Percentiles rank a stretch among this genome's conserved stretches.
Evolutionary conservation across 2,888 invertebrate species (phyloP).

Genomic region (Campopleginae sp.): DNA sequence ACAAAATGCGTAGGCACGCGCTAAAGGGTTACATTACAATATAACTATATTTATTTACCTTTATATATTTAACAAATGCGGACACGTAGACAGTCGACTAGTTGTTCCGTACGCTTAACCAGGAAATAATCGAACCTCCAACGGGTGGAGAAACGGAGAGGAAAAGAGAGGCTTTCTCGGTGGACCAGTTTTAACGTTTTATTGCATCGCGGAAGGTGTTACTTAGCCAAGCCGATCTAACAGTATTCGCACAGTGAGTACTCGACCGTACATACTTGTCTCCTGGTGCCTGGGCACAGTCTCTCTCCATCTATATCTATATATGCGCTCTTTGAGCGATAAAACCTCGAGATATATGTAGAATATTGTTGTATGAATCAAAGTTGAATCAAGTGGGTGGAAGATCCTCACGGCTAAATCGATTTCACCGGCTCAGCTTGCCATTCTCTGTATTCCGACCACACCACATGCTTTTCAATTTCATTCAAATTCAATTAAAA

Average conservation of each 20-base stretch:
- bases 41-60: conserved; percentile 14
- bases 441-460: not conserved
- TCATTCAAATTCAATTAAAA: not conserved
- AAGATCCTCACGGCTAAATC: conserved; percentile 52
- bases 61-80: not conserved
- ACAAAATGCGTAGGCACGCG: conserved; percentile 59
- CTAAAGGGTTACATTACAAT: conserved; percentile 29
- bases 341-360: conserved; percentile 54
- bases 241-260: conserved; percentile 42
- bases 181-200: conserved; percentile 61
- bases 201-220: conserved; percentile 63
- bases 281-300: not conserved
- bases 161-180: not conserved
- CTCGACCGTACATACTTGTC: conserved; percentile 27
- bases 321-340: conserved; percentile 56
- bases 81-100: conserved; percentile 19
- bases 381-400: conserved; percentile 53
- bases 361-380: conserved; percentile 58
- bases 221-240: conserved; percentile 64
- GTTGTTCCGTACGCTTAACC: conserved; percentile 61
- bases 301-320: not conserved
- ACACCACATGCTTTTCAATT: not conserved
- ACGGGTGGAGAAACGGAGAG: not conserved
- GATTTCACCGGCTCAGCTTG: conserved; percentile 56
- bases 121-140: conserved; percentile 58